phyloP scores from a whole-genome alignment of 2,888 invertebrate genomes.

The Chymomyza procnemis region DNA sequence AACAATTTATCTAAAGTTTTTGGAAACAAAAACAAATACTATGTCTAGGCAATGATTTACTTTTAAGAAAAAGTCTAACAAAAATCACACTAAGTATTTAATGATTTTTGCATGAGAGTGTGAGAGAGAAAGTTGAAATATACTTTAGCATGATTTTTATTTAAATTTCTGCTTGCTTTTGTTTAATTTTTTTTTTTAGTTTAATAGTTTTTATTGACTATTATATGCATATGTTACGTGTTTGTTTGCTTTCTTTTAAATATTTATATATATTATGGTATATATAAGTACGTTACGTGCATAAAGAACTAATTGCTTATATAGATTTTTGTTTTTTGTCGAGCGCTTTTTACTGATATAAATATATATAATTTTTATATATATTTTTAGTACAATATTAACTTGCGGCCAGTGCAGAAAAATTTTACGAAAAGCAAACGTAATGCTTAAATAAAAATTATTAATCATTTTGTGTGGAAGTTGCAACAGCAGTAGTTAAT shows the following conservation, averaged over 20 bases:
- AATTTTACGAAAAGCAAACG: neutral
- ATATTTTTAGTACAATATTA: too few species aligned
- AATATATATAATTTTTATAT: neutral
- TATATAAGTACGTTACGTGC: neutral
- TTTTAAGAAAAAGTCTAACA: neutral
- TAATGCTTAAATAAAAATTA: neutral
- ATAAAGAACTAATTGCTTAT: neutral
- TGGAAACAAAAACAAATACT: constrained; percentile 18
- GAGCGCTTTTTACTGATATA: neutral
- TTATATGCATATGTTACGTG: neutral
- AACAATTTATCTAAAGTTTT: constrained; percentile 25
- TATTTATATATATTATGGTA: neutral
- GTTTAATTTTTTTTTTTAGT: constrained; percentile 10
- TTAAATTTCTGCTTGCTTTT: neutral
- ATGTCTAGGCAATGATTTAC: neutral
- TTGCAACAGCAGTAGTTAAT: neutral
- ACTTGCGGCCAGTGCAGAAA: too few species aligned
- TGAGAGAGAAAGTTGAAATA: neutral
- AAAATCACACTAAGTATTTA: neutral
- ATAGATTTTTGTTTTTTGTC: neutral
- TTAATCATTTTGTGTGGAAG: neutral
- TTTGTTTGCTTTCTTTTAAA: neutral
- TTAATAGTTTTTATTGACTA: constrained; percentile 21
- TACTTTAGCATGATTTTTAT: neutral
- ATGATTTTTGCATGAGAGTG: neutral